Evolutionary conservation across 2,113 vertebrate genomes (phyloP).

Genomic region (Leptobrachium leishanense): DNA sequence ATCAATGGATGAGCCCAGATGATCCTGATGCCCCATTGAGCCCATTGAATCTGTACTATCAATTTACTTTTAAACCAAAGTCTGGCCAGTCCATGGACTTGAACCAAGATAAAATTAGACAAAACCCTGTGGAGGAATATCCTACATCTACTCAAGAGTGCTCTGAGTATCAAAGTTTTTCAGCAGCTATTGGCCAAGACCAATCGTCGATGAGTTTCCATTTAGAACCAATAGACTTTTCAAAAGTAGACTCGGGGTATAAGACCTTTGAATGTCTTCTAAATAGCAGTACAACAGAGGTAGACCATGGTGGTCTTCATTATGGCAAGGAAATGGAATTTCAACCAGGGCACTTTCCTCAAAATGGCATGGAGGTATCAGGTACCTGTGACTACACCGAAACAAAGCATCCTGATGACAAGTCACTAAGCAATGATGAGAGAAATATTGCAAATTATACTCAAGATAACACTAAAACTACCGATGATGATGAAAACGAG

Average conservation of each 20-base stretch:
- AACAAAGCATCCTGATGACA: not conserved
- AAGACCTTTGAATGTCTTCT: slow-evolving; percentile 16
- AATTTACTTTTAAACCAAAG: no score
- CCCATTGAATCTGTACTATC: no score
- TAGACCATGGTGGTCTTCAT: not conserved
- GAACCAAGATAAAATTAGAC: no score
- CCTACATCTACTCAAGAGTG: no score
- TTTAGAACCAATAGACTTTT: not conserved
- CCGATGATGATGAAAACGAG: not conserved
- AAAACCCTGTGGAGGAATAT: no score
- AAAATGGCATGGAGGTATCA: not conserved
- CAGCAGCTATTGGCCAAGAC: slow-evolving; percentile 15
- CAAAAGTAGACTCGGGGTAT: slow-evolving; percentile 9
- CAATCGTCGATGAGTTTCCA: not conserved
- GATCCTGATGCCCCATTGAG: no score
- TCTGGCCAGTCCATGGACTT: no score
- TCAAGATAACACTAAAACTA: not conserved
- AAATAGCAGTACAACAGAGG: not conserved
- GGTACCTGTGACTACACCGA: not conserved
- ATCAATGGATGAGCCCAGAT: no score
- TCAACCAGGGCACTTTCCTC: not conserved
- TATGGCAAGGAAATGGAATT: not conserved
- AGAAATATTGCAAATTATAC: not conserved
- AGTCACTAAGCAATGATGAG: not conserved
- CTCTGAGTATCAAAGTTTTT: slow-evolving; percentile 32